These are phyloP conservation scores for Slavum lentiscoides DNA, from an alignment of 2,888 invertebrate genomes.

Conservation along the genomic window DNA sequence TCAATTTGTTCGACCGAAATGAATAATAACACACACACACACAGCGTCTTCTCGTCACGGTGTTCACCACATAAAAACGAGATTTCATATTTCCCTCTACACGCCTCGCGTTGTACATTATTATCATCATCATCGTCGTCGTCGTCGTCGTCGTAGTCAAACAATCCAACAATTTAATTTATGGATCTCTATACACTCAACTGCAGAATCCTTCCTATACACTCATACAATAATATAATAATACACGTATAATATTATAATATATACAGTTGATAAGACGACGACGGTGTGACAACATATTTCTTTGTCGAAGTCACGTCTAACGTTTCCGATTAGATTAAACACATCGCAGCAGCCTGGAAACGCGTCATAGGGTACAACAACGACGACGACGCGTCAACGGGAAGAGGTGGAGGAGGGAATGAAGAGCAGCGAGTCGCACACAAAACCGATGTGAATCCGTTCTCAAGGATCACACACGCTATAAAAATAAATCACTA, in stretches of 20 bases:
- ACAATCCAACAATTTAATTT: constrained; percentile 43
- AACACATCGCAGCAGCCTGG: neutral
- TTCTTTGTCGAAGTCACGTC: constrained; percentile 49
- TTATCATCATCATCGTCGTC: neutral
- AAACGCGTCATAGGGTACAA: neutral
- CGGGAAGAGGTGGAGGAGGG: neutral
- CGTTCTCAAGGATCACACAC: constrained; percentile 34
- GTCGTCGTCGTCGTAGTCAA: neutral
- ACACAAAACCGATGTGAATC: constrained; percentile 3
- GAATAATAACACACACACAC: neutral
- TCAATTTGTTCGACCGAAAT: constrained; percentile 2
- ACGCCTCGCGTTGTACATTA: neutral
- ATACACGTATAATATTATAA: neutral
- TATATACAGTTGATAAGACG: constrained; percentile 22
- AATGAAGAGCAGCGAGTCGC: neutral
- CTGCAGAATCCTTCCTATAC: neutral
- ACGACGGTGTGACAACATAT: constrained; percentile 19
- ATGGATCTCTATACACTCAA: constrained; percentile 3
- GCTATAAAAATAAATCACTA: constrained; percentile 49
- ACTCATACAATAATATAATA: neutral
- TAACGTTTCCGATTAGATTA: constrained; percentile 42
- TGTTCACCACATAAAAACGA: constrained; percentile 23
- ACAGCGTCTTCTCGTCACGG: neutral
- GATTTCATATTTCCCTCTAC: constrained; percentile 2
- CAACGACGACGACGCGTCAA: neutral